phyloP scores from a whole-genome alignment of 2,113 vertebrate species.

The Zosterops borbonicus region DNA sequence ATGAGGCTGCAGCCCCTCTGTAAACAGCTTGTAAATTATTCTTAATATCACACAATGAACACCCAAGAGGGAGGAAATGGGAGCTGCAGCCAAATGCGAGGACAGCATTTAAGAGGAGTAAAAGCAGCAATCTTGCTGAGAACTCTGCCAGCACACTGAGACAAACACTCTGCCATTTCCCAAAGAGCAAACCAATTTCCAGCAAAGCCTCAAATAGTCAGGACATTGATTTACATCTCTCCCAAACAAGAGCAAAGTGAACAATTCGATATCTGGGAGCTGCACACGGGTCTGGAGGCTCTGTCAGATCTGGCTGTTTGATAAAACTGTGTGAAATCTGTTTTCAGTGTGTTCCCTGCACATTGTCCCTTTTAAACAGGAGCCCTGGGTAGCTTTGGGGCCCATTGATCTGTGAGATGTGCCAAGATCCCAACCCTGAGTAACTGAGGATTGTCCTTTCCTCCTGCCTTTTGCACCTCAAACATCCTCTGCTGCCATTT shows the following conservation, averaged over 20 bases:
- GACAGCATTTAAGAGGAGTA: background rate
- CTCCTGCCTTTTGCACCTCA: background rate
- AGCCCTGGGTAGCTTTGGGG: background rate
- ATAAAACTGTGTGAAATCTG: background rate
- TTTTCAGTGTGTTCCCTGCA: background rate
- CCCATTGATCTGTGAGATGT: background rate
- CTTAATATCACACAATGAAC: background rate
- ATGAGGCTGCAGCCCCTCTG: background rate
- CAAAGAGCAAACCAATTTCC: constrained; percentile 19
- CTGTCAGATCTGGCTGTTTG: background rate
- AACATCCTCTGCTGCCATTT: background rate
- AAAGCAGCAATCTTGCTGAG: constrained; percentile 5
- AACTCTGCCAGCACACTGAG: background rate
- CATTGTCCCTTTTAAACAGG: background rate
- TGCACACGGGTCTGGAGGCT: background rate
- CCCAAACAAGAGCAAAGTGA: background rate
- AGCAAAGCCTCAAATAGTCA: background rate
- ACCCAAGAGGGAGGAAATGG: background rate
- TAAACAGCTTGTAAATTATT: background rate
- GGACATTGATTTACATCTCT: background rate
- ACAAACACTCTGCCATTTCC: background rate
- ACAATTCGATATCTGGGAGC: background rate
- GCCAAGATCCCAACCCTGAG: background rate
- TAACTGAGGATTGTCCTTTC: background rate
- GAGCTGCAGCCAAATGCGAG: background rate